These are phyloP conservation scores for Tyria jacobaeae DNA, from an alignment of 2,888 invertebrate genomes.

Conservation along the genomic window DNA sequence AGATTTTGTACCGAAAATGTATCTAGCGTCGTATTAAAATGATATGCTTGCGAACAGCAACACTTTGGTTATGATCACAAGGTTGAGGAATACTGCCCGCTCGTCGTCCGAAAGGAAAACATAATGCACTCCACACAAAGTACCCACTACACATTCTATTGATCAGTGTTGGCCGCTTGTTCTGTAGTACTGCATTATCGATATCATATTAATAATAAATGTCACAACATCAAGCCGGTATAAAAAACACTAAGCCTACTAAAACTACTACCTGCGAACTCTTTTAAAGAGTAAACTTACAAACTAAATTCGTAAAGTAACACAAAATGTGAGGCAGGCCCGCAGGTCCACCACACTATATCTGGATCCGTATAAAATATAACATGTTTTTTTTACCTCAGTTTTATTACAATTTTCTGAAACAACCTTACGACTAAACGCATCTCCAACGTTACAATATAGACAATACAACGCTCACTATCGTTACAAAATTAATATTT, in stretches of 20 bases:
- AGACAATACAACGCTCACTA: constrained; percentile 84
- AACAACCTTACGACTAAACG: constrained; percentile 81
- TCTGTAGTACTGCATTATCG: constrained; percentile 75
- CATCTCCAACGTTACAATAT: constrained; percentile 81
- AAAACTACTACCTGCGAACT: constrained; percentile 86
- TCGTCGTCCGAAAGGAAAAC: constrained; percentile 65
- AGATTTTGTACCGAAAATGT: constrained; percentile 83
- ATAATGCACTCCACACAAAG: constrained; percentile 55
- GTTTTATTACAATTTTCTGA: constrained; percentile 86
- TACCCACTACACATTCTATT: constrained; percentile 84
- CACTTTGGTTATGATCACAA: constrained; percentile 82
- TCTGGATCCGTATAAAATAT: constrained; percentile 83
- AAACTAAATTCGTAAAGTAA: constrained; percentile 82
- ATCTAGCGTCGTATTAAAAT: constrained; percentile 82
- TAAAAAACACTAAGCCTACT: constrained; percentile 87
- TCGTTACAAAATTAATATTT: constrained; percentile 78
- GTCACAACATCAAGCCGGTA: constrained; percentile 87
- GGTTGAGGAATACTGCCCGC: constrained; percentile 69
- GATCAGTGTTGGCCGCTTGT: constrained; percentile 79
- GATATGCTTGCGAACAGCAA: constrained; percentile 85
- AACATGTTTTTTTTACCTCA: constrained; percentile 75
- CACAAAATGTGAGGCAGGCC: constrained; percentile 63
- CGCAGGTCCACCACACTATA: constrained; percentile 62
- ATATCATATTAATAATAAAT: constrained; percentile 79
- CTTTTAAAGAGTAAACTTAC: constrained; percentile 86